Conservation (phyloP, 2,113 vertebrate genomes). For the Nothobranchius furzeri region DNA sequence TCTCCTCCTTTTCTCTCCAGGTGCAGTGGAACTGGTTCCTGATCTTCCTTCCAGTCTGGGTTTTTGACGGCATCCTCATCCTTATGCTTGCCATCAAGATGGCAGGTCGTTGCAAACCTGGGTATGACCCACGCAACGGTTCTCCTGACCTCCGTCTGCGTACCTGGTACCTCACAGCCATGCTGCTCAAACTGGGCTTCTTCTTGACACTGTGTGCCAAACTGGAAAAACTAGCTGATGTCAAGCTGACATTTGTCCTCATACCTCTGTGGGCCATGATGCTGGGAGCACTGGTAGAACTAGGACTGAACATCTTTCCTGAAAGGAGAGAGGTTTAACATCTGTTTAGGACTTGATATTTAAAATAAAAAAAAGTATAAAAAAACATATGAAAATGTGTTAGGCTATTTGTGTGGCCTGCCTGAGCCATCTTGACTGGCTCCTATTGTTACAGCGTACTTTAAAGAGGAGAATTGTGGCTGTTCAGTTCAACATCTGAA, state of each 20-base stretch:
- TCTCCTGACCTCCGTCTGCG: constrained; percentile 89
- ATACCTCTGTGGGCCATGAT: constrained; percentile 91
- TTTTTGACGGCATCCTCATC: constrained; percentile 92
- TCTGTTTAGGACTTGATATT: not conserved
- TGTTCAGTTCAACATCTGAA: not conserved
- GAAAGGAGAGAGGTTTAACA: constrained; percentile 69
- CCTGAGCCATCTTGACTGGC: too few species aligned
- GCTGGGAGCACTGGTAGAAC: constrained; percentile 87
- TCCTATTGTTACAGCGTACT: too few species aligned
- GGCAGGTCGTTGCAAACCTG: constrained; percentile 90
- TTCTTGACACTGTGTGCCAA: constrained; percentile 90
- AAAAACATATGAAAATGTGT: not conserved
- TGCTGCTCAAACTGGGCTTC: constrained; percentile 92
- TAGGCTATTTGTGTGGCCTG: not conserved
- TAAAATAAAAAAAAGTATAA: not conserved
- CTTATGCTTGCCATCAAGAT: constrained; percentile 94
- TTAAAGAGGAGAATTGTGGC: too few species aligned
- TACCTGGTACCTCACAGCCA: constrained; percentile 89
- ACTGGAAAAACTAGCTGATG: constrained; percentile 84
- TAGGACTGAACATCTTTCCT: constrained; percentile 90
- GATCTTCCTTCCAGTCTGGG: constrained; percentile 95
- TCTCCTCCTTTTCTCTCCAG: constrained; percentile 21
- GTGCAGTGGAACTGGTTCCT: constrained; percentile 97
- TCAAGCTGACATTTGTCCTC: constrained; percentile 88
- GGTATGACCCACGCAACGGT: constrained; percentile 89